Evolutionary conservation across 1,140 invertebrate genomes (phyloP).

Genomic region (Pseudomyrmex gracilis): DNA sequence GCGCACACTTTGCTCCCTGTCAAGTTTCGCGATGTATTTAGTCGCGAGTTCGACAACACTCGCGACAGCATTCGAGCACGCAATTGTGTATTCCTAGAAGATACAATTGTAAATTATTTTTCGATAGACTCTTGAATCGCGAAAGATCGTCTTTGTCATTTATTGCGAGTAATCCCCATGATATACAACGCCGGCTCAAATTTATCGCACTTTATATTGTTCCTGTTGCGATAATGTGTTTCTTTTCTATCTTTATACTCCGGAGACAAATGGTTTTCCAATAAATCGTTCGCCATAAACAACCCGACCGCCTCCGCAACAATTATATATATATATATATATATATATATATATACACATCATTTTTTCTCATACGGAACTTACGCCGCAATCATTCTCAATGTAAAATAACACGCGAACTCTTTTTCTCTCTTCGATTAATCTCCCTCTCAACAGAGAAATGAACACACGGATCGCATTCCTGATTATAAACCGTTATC

Average conservation of each 20-base stretch:
- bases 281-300: conserved; percentile 18
- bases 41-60: too few species aligned
- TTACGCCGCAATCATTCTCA: neutral
- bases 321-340: conserved; percentile 4
- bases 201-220: conserved; percentile 10
- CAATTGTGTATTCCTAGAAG: neutral
- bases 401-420: neutral
- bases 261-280: conserved; percentile 48
- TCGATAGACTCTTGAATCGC: conserved; percentile 5
- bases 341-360: too few species aligned
- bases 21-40: too few species aligned
- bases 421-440: too few species aligned
- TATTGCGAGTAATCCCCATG: conserved; percentile 34
- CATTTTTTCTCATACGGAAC: too few species aligned
- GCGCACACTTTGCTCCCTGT: too few species aligned
- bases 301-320: neutral
- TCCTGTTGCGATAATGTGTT: conserved; percentile 18
- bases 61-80: too few species aligned
- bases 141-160: conserved; percentile 44
- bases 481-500: conserved; percentile 3
- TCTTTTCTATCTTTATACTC: conserved; percentile 49
- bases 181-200: conserved; percentile 22
- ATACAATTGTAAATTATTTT: conserved; percentile 27
- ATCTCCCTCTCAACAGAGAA: neutral
- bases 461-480: neutral